Percentiles rank a stretch among this genome's conserved stretches.
phyloP scores from a whole-genome alignment of 2,888 invertebrate genomes.

The Brassicogethes aeneus region DNA sequence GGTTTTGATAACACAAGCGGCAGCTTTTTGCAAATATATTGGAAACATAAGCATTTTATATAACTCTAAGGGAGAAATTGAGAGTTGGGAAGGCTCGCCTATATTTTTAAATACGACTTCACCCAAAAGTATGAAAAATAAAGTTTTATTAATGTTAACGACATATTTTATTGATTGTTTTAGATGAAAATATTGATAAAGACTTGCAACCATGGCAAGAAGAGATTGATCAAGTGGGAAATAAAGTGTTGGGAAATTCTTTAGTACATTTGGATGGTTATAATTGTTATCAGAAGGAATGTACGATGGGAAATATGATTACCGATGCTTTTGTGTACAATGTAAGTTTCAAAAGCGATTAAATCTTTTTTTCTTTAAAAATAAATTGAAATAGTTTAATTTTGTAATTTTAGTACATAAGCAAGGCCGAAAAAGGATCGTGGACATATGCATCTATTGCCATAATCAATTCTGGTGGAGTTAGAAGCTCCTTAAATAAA shows the following conservation, averaged over 20 bases:
- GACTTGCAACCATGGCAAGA: constrained; percentile 53
- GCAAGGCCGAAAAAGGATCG: constrained; percentile 23
- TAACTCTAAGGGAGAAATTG: constrained; percentile 56
- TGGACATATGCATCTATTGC: constrained; percentile 65
- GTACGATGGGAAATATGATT: constrained; percentile 65
- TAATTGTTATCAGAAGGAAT: constrained; percentile 53
- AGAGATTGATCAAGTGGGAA: constrained; percentile 47
- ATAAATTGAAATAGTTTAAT: background rate
- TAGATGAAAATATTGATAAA: constrained; percentile 52
- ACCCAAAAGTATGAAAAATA: constrained; percentile 19
- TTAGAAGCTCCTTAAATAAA: constrained; percentile 58
- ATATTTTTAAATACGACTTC: constrained; percentile 40
- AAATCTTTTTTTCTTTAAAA: background rate
- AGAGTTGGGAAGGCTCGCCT: constrained; percentile 59
- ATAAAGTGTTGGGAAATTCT: constrained; percentile 46
- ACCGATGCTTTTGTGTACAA: constrained; percentile 61
- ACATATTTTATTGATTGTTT: too few species aligned
- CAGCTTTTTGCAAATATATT: constrained; percentile 65
- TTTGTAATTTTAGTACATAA: constrained; percentile 23
- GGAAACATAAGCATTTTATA: constrained; percentile 67
- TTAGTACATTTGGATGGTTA: constrained; percentile 41
- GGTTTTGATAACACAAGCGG: constrained; percentile 63
- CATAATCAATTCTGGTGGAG: constrained; percentile 58
- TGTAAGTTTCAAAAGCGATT: constrained; percentile 38
- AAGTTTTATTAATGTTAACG: too few species aligned